Evolutionary conservation across 2,888 invertebrate species (phyloP), one percentile per base, ranked within the genome.

Genomic region (Operophtera brumata): DNA sequence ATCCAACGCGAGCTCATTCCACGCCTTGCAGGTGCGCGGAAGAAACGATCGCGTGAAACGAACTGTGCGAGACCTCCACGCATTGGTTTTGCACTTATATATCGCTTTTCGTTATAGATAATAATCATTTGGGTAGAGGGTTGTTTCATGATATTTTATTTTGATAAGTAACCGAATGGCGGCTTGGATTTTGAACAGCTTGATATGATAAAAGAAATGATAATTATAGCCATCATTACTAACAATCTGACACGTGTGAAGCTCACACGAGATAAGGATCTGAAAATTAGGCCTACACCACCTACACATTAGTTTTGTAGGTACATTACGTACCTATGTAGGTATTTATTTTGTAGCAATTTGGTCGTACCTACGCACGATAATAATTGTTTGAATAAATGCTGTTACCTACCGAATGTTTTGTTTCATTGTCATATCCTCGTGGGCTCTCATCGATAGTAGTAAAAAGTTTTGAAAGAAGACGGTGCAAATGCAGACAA

Each of bases 161-260:
- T 30, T 8, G 6, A 30, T 30, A 30, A 20, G 20, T 20, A 3
- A 20, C 20, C 20, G 2, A 20, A 20, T 20, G 4, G n/a, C n/a
- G n/a, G n/a, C n/a, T n/a, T n/a, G 20, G 20, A 20, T 30, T 30
- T 30, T 30, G 30, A 30, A 7, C 7, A 7, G 30, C 30, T 30
- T 30, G 34, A 34, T 34, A n/a, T 4, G n/a, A 11, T 4, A 34
- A 34, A 6, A 34, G n/a, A 10, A 34, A 30, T 9, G 0, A 34
- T 34, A 34, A 34, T 34, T 11, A 14, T 37, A 26, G 26, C 36
- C 44, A 44, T 48, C 36, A 45, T 42, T n/a, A 35, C 35, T 9
- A 36, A 41, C 46, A 49, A 49, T 64, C 59, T 57, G 64, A 61
- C 81, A 82, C 65, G 69, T 80, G 83, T 60, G 48, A 45, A 11